These are phyloP conservation scores for Xenus cinereus DNA, from an alignment of 2,113 vertebrate genomes.

Conservation along the genomic window DNA sequence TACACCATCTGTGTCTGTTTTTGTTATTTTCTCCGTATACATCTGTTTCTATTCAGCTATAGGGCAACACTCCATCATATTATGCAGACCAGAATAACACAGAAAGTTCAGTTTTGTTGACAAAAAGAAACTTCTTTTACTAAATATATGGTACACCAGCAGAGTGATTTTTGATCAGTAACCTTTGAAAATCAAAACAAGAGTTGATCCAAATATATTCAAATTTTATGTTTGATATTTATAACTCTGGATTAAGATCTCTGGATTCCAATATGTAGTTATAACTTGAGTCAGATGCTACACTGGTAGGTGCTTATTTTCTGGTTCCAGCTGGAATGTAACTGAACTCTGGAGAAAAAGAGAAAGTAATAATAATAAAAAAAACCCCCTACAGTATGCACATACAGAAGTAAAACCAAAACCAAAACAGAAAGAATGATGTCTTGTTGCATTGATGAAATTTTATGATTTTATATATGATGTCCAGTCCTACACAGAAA, in stretches of 20 bases:
- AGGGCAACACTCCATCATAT: constrained; percentile 72
- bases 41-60: constrained; percentile 75
- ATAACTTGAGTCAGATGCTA: background rate
- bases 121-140: constrained; percentile 29
- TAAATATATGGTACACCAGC: constrained; percentile 39
- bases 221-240: constrained; percentile 7
- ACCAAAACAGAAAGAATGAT: background rate
- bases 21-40: constrained; percentile 69
- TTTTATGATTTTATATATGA: background rate
- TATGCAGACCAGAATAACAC: constrained; percentile 67
- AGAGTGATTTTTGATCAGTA: constrained; percentile 51
- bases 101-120: constrained; percentile 57
- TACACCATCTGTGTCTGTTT: constrained; percentile 73
- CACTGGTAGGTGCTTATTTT: background rate
- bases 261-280: background rate
- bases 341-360: background rate
- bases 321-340: background rate
- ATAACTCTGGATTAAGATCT: background rate
- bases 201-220: constrained; percentile 20
- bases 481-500: background rate
- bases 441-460: background rate
- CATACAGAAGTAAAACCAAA: background rate
- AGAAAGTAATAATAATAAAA: background rate
- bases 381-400: background rate
- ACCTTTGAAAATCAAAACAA: constrained; percentile 36